Base-by-base conservation (phyloP, 2,888 invertebrate genomes). In the Belgica antarctica region DNA sequence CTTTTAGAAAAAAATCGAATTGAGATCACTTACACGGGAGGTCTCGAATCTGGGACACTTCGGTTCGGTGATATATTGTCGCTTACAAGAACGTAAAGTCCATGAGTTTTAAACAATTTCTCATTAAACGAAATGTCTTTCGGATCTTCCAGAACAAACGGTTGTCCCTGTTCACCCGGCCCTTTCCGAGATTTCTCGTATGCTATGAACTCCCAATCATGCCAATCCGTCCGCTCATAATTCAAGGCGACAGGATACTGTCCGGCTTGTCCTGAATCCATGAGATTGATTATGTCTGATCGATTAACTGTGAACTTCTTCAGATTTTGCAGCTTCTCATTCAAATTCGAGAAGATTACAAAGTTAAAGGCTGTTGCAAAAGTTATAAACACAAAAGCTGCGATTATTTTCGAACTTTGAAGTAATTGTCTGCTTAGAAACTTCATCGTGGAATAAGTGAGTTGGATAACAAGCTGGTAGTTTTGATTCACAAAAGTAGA, bases 31-130 rank as follows among this genome's bases (percentile, higher is more conserved):
- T 36, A 62, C 62, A 25, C 24, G 24, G 17, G 36, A 19, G 27
- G 15, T 25, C 70, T 31, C 25, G 22, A 17, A 34, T 70, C 70
- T n/a, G 70, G 70, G 7, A 70, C 12, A 27, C 57, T 28, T 15
- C 70, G 19, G 12, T 70, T 61, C n/a, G 61, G 61, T 61, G 70
- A 70, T 34, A 70, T 61, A 27, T 46, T 70, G 27, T 70, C 61
- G 1, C 57, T 57, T 5, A 61, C 59, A 25, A 61, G 1, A 1
- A 12, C 70, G 57, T 70, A 70, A 3, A 70, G 46, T 7, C 70
- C 70, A 4, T 57, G 12, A 31, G 15, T 24, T 61, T 70, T 36
- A n/a, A 47, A 70, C 1, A 59, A n/a, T 15, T 41, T 15, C 41
- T 70, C n/a, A 12, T 70, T 70, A 1, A 12, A 8, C 41, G 34